A percentile compares a stretch with the other conserved stretches of the same genome.
phyloP scores from a whole-genome alignment of 2,113 vertebrate species.

The Ochotona curzoniae region DNA sequence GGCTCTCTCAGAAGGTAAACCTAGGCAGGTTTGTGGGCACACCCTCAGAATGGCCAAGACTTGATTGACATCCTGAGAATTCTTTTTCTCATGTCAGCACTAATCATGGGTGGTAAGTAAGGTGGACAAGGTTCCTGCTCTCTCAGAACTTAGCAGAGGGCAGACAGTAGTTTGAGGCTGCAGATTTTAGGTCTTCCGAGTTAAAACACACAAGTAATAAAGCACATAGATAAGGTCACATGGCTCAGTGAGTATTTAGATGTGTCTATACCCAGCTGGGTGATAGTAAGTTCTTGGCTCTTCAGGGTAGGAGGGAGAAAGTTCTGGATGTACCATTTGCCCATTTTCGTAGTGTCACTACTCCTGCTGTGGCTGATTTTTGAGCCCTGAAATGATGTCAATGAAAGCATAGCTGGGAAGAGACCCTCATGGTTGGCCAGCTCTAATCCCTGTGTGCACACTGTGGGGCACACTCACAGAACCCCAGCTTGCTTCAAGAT shows the following conservation, averaged over 20 bases:
- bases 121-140: too few species aligned
- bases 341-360: neutral
- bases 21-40: neutral
- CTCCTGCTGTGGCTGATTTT: neutral
- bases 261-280: neutral
- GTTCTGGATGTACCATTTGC: neutral
- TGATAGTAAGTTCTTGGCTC: too few species aligned
- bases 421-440: neutral
- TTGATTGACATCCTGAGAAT: neutral
- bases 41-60: neutral
- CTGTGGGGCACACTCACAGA: neutral
- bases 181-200: neutral
- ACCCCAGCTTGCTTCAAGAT: neutral
- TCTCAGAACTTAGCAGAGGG: too few species aligned
- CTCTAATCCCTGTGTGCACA: neutral
- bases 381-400: neutral
- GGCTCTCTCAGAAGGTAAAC: neutral
- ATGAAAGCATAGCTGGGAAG: neutral
- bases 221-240: neutral
- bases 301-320: neutral
- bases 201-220: neutral
- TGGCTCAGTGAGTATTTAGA: neutral
- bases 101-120: neutral
- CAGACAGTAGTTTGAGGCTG: neutral
- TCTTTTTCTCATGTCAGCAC: neutral